These are phyloP conservation scores for Lemur catta DNA, from an alignment of 2,797 vertebrate species.

Conservation along the genomic window DNA sequence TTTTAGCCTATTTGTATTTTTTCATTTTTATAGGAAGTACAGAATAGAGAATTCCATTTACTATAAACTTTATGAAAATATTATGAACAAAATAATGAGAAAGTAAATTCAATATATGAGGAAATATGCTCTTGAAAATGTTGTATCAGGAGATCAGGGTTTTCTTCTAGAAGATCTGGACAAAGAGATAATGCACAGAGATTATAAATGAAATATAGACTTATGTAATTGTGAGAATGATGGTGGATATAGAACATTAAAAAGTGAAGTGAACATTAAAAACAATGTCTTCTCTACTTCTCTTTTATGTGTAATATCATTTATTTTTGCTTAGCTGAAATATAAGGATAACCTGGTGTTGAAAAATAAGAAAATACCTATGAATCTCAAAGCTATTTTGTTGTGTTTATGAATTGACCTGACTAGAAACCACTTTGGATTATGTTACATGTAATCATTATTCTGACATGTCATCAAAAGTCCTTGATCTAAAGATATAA, in stretches of 20 bases:
- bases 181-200: background rate
- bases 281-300: background rate
- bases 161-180: background rate
- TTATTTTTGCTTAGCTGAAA: background rate
- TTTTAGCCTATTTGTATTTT: background rate
- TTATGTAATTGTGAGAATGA: background rate
- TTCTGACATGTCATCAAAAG: background rate
- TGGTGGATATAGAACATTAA: background rate
- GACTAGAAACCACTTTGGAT: background rate
- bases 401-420: background rate
- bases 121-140: background rate
- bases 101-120: slow-evolving; percentile 29
- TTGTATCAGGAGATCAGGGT: background rate
- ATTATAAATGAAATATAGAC: background rate
- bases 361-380: background rate
- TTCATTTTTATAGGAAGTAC: background rate
- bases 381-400: background rate
- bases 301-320: background rate
- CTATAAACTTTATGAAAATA: background rate
- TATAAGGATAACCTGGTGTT: background rate
- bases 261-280: background rate
- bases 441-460: background rate
- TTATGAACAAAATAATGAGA: background rate
- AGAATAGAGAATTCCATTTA: background rate
- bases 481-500: background rate